Evolutionary conservation across 2,888 invertebrate genomes (phyloP), one percentile per base, ranked within the genome.

Genomic region (Thymelicus acteon): DNA sequence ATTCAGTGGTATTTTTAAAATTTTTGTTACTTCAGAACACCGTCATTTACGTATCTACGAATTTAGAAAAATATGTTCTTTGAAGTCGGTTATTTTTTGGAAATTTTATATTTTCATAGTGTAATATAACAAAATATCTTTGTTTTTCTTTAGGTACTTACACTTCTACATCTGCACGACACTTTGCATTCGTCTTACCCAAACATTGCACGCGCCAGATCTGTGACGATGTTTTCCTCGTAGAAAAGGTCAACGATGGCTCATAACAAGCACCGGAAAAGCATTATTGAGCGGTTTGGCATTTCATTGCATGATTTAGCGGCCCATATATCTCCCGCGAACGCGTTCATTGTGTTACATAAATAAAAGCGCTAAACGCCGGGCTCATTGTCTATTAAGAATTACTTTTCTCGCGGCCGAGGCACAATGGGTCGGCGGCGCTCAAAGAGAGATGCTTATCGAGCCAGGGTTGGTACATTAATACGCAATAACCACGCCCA

Each of bases 331-430:
- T 87, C 85, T 84, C 86, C 83, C 78, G 85, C 86, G 83, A 85
- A 85, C 85, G 84, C 80, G 80, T 82, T 85, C 85, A 88, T 64
- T 89, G 89, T 89, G 83, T 86, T 89, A 89, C 89, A 90, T 91
- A 91, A 91, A 92, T 92, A 92, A 91, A 91, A 89, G 84, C 86
- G 87, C 86, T 92, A 92, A 92, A 91, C 90, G 85, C 86, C 83
- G 79, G 76, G 78, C 85, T 90, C 86, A 92, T 93, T 92, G 93
- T 93, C 92, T 93, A 92, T 89, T 93, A 91, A 88, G 91, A 91
- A 90, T 91, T 89, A 91, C 87, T 92, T 92, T 90, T 90, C 89
- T 90, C 88, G 87, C 87, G 83, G 84, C 84, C 80, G 82, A 82
- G 78, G 81, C 83, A 75, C 92, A 93, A 93, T 92, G 89, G 86